Percentiles rank a stretch among this genome's conserved stretches.
Conservation (phyloP, 1,140 invertebrate species). For the Scaptomyza montana region DNA sequence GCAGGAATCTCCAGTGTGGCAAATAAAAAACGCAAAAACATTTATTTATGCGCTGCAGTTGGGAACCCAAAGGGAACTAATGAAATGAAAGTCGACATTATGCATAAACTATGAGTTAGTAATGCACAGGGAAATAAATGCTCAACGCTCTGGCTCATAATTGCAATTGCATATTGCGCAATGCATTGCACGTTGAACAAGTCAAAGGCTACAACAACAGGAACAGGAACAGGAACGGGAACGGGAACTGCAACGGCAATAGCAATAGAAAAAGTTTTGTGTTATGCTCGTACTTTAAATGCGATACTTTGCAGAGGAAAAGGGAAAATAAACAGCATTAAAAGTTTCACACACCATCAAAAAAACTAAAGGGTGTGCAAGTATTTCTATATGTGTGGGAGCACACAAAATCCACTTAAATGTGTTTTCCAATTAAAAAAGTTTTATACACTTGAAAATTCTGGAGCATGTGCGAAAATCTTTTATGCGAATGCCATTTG, state of each 20-base stretch:
- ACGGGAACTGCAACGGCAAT: background rate
- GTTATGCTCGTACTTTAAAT: conserved; percentile 49
- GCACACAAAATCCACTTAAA: conserved; percentile 75
- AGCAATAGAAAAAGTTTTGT: conserved; percentile 43
- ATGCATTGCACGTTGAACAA: conserved; percentile 25
- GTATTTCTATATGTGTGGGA: conserved; percentile 7
- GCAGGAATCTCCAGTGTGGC: conserved; percentile 37
- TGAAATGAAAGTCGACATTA: conserved; percentile 62
- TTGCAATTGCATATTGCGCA: conserved; percentile 58
- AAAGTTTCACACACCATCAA: conserved; percentile 58
- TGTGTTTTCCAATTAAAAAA: conserved; percentile 83
- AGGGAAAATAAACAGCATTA: conserved; percentile 73
- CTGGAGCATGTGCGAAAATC: conserved; percentile 79
- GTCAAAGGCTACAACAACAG: conserved; percentile 26
- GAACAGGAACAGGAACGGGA: background rate
- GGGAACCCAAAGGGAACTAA: conserved; percentile 44
- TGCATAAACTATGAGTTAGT: conserved; percentile 72
- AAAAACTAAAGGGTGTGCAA: conserved; percentile 4
- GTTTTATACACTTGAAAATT: conserved; percentile 79
- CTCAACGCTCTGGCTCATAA: conserved; percentile 52
- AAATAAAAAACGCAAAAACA: conserved; percentile 22
- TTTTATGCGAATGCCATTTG: conserved; percentile 80
- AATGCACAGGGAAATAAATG: conserved; percentile 67
- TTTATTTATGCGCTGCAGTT: conserved; percentile 39
- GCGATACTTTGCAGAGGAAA: conserved; percentile 50